Percentiles rank a stretch among this genome's conserved stretches.
These are phyloP conservation scores for Ploceus nigricollis DNA, from an alignment of 2,113 vertebrate species.

Conservation along the genomic window DNA sequence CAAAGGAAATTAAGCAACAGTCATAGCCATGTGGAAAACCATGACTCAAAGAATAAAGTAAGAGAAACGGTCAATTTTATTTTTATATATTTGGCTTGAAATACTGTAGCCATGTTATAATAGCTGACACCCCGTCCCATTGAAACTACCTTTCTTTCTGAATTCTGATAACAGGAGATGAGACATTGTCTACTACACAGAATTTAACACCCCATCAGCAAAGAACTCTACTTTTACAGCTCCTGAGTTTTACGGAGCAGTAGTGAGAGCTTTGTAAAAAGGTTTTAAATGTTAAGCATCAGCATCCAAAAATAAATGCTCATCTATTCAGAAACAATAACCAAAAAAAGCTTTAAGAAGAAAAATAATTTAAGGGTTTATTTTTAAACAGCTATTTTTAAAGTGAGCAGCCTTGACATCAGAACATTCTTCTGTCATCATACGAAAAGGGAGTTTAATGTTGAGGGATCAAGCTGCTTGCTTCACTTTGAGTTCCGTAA, in stretches of 20 bases:
- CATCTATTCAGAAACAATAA: neutral
- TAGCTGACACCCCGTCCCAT: neutral
- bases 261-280: neutral
- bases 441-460: slow-evolving; percentile 6
- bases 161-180: neutral
- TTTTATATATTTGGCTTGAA: neutral
- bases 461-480: neutral
- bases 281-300: neutral
- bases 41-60: neutral
- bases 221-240: neutral
- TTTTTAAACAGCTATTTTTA: slow-evolving; percentile 51
- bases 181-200: neutral
- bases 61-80: neutral
- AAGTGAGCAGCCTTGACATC: slow-evolving; percentile 12
- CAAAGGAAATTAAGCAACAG: neutral
- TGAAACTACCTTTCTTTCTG: neutral
- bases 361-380: neutral
- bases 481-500: neutral
- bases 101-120: neutral
- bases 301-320: slow-evolving; percentile 29
- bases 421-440: slow-evolving; percentile 25
- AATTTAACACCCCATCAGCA: neutral
- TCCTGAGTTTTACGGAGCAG: neutral
- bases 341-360: slow-evolving; percentile 8
- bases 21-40: neutral